Percentiles rank a stretch among this genome's conserved stretches.
Conservation (phyloP, 2,113 vertebrate species). For the Pipra filicauda region DNA sequence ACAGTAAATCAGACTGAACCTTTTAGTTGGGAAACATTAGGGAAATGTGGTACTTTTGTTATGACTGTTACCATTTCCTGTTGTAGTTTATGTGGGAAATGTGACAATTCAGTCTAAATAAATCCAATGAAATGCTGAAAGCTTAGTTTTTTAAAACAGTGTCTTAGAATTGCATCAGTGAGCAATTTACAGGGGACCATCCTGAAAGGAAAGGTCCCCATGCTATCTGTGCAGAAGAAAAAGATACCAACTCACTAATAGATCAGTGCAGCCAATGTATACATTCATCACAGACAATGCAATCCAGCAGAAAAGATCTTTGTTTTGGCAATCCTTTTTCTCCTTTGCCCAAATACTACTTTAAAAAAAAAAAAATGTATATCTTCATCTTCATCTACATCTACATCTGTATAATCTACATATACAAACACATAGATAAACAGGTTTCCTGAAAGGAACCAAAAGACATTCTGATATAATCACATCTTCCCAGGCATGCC, state of each 20-base stretch:
- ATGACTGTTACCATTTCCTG: neutral
- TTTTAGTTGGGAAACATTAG: neutral
- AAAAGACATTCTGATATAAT: neutral
- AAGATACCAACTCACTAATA: neutral
- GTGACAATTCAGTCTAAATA: neutral
- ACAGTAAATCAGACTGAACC: neutral
- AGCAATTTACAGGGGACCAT: neutral
- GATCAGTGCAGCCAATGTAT: neutral
- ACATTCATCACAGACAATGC: neutral
- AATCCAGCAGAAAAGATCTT: neutral
- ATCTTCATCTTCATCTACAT: neutral
- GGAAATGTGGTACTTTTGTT: neutral
- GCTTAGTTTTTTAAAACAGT: neutral
- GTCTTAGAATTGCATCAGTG: neutral
- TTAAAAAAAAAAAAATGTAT: neutral
- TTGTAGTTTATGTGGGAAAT: neutral
- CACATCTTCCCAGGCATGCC: neutral
- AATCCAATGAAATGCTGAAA: neutral
- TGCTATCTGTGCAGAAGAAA: neutral
- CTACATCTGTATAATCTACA: neutral
- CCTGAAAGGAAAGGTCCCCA: neutral
- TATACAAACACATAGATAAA: neutral
- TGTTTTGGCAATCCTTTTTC: neutral
- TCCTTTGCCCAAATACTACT: neutral
- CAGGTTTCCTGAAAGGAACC: neutral